Evolutionary conservation across 2,113 vertebrate genomes (phyloP).

Genomic region (Hiodon tergisus): DNA sequence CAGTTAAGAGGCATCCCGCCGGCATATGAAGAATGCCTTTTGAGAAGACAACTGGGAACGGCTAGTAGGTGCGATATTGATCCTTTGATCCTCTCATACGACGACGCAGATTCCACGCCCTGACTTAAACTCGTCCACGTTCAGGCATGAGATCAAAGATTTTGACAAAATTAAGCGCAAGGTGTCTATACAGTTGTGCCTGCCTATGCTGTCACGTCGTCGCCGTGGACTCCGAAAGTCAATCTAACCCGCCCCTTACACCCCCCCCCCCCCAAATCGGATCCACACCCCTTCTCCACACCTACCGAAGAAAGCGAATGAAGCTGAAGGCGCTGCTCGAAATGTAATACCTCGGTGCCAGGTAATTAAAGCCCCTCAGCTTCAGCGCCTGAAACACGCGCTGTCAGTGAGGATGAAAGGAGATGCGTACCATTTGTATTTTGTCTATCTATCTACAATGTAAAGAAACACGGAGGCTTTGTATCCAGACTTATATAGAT

Average conservation of each 20-base stretch:
- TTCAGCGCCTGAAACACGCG: too few relatives aligned
- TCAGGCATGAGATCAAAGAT: background rate
- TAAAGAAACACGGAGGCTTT: too few relatives aligned
- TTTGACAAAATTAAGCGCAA: constrained; percentile 8
- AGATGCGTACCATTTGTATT: background rate
- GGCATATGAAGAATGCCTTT: background rate
- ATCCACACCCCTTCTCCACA: background rate
- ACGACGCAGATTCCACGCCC: background rate
- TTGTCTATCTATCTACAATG: too few relatives aligned
- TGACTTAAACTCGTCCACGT: background rate
- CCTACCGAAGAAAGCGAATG: background rate
- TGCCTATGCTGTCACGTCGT: constrained; percentile 9
- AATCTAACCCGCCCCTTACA: background rate
- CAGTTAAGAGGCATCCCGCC: background rate
- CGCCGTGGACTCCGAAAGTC: constrained; percentile 11
- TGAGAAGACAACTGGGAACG: background rate
- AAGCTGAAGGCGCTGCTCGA: constrained; percentile 4
- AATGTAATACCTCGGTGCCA: constrained; percentile 13
- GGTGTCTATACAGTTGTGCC: background rate
- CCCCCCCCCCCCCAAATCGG: background rate
- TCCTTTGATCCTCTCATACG: constrained; percentile 5
- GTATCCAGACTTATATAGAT: too few relatives aligned
- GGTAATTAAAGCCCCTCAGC: background rate
- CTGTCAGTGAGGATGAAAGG: background rate
- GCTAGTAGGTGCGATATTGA: constrained; percentile 3